A percentile compares a stretch with the other conserved stretches of the same genome.
These are phyloP conservation scores for Bos indicus DNA, from an alignment of 2,113 vertebrate genomes.

Conservation along the genomic window DNA sequence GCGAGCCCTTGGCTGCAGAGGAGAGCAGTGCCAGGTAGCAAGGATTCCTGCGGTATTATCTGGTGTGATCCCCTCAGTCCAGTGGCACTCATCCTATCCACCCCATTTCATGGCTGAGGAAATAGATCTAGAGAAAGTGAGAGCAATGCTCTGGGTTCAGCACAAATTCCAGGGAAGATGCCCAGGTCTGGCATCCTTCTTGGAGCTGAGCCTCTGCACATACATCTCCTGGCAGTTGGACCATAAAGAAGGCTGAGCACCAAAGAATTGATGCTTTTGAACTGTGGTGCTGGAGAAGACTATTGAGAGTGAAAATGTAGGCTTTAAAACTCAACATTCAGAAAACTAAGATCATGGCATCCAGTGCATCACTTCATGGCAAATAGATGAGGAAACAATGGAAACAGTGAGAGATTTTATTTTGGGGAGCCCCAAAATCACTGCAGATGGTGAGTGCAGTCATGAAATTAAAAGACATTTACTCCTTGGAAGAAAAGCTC, in stretches of 20 bases:
- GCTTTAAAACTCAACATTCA: background rate
- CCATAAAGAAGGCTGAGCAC: background rate
- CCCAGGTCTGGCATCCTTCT: background rate
- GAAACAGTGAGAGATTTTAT: background rate
- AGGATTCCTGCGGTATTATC: background rate
- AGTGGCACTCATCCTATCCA: accelerated
- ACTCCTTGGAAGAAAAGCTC: background rate
- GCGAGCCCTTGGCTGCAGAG: background rate
- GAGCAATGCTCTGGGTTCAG: background rate
- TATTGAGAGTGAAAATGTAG: background rate
- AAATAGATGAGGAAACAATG: background rate
- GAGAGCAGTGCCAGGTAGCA: background rate
- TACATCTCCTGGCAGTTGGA: background rate
- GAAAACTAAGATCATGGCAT: background rate
- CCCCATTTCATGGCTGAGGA: background rate
- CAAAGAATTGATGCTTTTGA: background rate
- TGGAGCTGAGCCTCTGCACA: background rate
- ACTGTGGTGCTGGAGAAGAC: background rate
- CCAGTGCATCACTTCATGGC: background rate
- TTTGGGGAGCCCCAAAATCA: background rate
- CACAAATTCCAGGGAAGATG: accelerated
- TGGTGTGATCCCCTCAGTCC: background rate
- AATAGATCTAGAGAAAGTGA: background rate
- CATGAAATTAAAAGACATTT: background rate
- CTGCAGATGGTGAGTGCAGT: background rate